Evolutionary conservation across 1,140 invertebrate species (phyloP).

Genomic region (Eciton burchellii): DNA sequence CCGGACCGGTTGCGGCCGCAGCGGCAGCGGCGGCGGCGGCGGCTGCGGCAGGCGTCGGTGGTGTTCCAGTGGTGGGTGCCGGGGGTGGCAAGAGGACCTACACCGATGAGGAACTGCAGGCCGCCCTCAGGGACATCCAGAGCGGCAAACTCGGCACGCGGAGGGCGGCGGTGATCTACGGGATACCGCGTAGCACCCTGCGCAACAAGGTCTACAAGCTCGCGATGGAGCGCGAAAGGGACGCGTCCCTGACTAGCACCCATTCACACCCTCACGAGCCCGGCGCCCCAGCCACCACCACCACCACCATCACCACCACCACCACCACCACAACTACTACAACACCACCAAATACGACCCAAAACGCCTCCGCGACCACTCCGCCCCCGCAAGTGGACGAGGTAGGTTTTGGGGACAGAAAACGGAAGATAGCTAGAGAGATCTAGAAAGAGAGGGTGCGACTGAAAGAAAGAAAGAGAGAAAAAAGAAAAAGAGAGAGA

Average conservation of each 20-base stretch:
- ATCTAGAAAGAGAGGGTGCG: conserved; percentile 20
- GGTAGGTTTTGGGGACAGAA: conserved; percentile 83
- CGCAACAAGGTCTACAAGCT: conserved; percentile 97
- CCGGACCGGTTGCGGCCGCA: conserved; percentile 73
- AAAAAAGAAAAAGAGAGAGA: not conserved
- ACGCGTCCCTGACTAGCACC: conserved; percentile 86
- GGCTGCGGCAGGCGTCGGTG: conserved; percentile 78
- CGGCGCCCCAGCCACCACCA: conserved; percentile 75
- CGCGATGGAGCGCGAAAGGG: conserved; percentile 89
- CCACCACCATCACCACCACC: conserved; percentile 73
- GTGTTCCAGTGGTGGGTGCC: conserved; percentile 85
- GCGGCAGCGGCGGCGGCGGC: conserved; percentile 70
- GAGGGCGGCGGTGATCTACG: conserved; percentile 96
- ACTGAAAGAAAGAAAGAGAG: not conserved
- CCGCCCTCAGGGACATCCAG: conserved; percentile 96
- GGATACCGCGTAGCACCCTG: conserved; percentile 97
- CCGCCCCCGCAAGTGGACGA: conserved; percentile 83
- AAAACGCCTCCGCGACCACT: conserved; percentile 82
- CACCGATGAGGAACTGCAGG: conserved; percentile 96
- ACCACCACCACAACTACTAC: conserved; percentile 75
- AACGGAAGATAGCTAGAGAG: conserved; percentile 50
- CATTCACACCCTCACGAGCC: conserved; percentile 82
- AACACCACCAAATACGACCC: conserved; percentile 81
- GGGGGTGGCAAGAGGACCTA: conserved; percentile 90
- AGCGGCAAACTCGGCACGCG: conserved; percentile 96